Conservation (phyloP, 23 tunicate genomes). For the Phallusia fumigata region DNA sequence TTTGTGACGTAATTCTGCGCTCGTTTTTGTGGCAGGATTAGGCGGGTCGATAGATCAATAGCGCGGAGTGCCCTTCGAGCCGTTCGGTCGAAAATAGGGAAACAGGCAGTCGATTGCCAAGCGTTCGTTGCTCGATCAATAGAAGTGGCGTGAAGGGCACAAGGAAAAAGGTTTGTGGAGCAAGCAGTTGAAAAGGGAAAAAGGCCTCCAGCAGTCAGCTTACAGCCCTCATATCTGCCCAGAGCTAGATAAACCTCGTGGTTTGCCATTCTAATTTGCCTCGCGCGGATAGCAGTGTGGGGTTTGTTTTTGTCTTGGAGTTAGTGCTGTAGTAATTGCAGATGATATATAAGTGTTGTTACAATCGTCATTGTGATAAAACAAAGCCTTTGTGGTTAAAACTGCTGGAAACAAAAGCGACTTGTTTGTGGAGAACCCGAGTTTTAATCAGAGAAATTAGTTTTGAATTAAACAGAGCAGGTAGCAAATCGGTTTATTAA, state of each 20-base stretch:
- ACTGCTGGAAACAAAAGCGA: too few species aligned
- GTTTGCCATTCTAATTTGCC: neutral
- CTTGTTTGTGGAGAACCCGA: too few species aligned
- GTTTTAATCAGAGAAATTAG: too few species aligned
- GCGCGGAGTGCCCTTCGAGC: conserved; percentile 7
- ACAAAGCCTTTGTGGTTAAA: neutral
- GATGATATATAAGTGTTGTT: neutral
- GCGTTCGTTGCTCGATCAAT: neutral
- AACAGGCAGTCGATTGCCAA: conserved; percentile 10
- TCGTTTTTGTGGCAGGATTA: neutral
- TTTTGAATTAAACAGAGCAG: too few species aligned
- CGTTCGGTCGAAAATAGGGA: neutral
- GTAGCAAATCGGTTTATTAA: too few species aligned
- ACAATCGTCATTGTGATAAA: neutral
- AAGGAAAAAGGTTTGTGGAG: neutral
- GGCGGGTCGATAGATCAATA: conserved; percentile 15
- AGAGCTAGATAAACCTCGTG: neutral
- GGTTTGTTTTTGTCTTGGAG: too few species aligned
- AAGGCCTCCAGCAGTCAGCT: neutral
- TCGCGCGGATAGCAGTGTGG: too few species aligned
- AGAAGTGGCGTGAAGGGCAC: conserved; percentile 5
- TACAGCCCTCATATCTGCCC: neutral
- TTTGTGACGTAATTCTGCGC: conserved; percentile 7
- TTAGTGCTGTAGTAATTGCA: too few species aligned
- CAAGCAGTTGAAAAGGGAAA: neutral